A percentile compares a stretch with the other conserved stretches of the same genome.
These are phyloP conservation scores for Ellobium chinense DNA, from an alignment of 2,888 invertebrate species.

Conservation along the genomic window DNA sequence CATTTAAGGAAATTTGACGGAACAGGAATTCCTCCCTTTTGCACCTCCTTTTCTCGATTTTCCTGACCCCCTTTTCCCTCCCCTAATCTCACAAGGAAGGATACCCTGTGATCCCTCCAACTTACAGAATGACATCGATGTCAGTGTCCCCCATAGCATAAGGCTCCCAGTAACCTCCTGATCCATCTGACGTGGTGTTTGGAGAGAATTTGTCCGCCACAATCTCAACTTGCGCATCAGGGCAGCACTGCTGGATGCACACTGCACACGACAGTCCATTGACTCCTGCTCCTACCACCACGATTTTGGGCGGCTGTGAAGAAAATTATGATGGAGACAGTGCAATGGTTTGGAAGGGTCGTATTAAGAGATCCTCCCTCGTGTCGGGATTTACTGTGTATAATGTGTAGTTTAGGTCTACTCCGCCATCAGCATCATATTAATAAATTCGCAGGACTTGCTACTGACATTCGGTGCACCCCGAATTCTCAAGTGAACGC, in stretches of 20 bases:
- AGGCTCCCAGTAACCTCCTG: constrained; percentile 74
- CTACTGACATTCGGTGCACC: too few species aligned
- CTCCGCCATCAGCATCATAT: too few species aligned
- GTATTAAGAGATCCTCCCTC: too few species aligned
- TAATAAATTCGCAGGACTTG: too few species aligned
- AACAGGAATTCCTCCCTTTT: too few species aligned
- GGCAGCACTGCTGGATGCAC: constrained; percentile 53
- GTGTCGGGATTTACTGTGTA: too few species aligned
- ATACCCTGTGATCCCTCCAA: too few species aligned
- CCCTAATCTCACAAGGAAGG: background rate
- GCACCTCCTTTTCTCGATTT: too few species aligned
- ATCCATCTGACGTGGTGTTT: constrained; percentile 70
- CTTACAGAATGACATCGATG: too few species aligned
- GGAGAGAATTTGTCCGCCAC: constrained; percentile 73
- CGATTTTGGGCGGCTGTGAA: constrained; percentile 38
- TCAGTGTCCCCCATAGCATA: constrained; percentile 60
- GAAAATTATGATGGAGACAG: background rate
- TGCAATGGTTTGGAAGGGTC: background rate
- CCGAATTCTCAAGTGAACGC: too few species aligned
- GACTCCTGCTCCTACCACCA: constrained; percentile 57
- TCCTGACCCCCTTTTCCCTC: background rate
- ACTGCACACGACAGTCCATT: constrained; percentile 57
- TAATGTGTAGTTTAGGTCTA: too few species aligned
- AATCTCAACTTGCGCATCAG: constrained; percentile 66
- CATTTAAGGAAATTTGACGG: too few species aligned